Percentiles rank a stretch among this genome's conserved stretches.
Evolutionary conservation across 2,797 vertebrate genomes (phyloP).

Genomic region (Aphelocoma californica): DNA sequence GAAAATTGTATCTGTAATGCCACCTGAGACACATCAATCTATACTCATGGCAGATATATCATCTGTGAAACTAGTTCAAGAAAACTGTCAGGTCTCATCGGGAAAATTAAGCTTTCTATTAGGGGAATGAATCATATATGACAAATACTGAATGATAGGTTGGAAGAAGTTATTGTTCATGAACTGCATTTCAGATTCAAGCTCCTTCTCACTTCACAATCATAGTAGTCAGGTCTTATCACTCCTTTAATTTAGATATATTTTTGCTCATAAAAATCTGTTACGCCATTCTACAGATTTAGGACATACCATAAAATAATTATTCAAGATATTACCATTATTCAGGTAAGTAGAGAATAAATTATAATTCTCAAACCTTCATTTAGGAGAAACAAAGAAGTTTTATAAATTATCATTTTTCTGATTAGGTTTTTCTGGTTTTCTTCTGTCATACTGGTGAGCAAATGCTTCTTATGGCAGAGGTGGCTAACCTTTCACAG

Average conservation of each 20-base stretch:
- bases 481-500: neutral
- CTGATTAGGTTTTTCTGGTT: neutral
- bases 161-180: neutral
- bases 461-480: neutral
- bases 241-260: neutral
- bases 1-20: neutral
- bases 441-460: neutral
- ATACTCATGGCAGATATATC: neutral
- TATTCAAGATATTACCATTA: neutral
- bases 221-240: neutral
- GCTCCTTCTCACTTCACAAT: neutral
- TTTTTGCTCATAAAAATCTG: neutral
- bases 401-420: neutral
- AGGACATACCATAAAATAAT: neutral
- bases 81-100: slow-evolving; percentile 30
- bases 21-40: slow-evolving; percentile 11
- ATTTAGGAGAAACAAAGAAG: neutral
- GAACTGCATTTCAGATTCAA: neutral
- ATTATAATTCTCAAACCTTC: neutral
- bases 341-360: neutral
- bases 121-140: slow-evolving; percentile 34
- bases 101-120: slow-evolving; percentile 41
- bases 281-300: neutral
- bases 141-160: slow-evolving; percentile 17
- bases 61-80: slow-evolving; percentile 19